A percentile compares a stretch with the other conserved stretches of the same genome.
phyloP scores from a whole-genome alignment of 2,888 invertebrate species.

The Tipula lateralis region DNA sequence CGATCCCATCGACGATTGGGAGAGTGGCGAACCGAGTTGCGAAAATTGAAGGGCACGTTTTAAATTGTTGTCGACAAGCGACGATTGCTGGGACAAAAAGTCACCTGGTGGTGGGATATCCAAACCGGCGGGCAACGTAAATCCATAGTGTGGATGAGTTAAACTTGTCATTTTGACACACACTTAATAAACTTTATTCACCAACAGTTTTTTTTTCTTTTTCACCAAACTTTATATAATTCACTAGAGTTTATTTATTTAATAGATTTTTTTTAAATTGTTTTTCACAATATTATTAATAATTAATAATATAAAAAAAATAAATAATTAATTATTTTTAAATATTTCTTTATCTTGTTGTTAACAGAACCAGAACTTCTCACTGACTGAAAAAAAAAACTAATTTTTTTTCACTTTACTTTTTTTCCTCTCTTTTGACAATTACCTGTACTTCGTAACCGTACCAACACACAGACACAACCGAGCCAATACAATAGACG shows the following conservation, averaged over 20 bases:
- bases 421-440: background rate
- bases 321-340: background rate
- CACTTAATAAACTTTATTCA: background rate
- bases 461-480: background rate
- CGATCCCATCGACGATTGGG: conserved; percentile 37
- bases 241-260: background rate
- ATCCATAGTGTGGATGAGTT: conserved; percentile 49
- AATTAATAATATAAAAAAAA: background rate
- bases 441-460: conserved; percentile 4
- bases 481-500: background rate
- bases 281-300: background rate
- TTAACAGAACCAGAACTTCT: conserved; percentile 11
- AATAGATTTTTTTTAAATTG: background rate
- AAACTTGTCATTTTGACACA: conserved; percentile 49
- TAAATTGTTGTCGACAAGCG: conserved; percentile 45
- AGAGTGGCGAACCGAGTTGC: conserved; percentile 38
- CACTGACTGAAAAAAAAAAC: background rate
- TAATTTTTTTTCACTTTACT: background rate
- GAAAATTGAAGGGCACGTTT: conserved; percentile 49
- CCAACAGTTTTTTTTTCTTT: background rate
- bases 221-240: background rate
- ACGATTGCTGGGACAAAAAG: conserved; percentile 43
- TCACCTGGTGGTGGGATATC: conserved; percentile 47
- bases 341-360: background rate
- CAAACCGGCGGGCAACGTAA: conserved; percentile 47